phyloP scores from a whole-genome alignment of 2,797 vertebrate genomes.

The Muraenolepis orangiensis region DNA sequence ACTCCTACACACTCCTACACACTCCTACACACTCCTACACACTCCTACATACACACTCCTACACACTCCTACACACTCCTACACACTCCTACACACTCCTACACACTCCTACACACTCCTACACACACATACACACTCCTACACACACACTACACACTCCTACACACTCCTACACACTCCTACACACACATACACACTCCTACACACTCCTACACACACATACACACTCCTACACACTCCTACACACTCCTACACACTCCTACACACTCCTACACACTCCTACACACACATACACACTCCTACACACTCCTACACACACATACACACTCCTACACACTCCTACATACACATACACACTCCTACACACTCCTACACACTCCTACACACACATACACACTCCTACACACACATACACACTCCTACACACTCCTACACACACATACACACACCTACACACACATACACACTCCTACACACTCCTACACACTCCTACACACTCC shows the following conservation, averaged over 20 bases:
- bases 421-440: constrained; percentile 19
- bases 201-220: constrained; percentile 19
- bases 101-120: constrained; percentile 19
- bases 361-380: constrained; percentile 24
- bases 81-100: constrained; percentile 22
- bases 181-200: constrained; percentile 22
- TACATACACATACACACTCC: constrained; percentile 16
- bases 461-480: constrained; percentile 22
- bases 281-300: constrained; percentile 16
- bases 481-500: constrained; percentile 19
- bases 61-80: constrained; percentile 14
- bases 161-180: constrained; percentile 12
- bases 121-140: constrained; percentile 15
- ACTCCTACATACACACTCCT: constrained; percentile 17
- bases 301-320: constrained; percentile 22
- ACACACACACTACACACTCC: constrained; percentile 22
- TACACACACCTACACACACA: constrained; percentile 16
- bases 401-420: constrained; percentile 22
- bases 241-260: constrained; percentile 22
- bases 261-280: constrained; percentile 19
- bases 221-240: constrained; percentile 15
- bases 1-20: constrained; percentile 13
- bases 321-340: constrained; percentile 19
- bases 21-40: constrained; percentile 23
- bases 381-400: constrained; percentile 15